Base-by-base conservation (phyloP, 2,888 invertebrate genomes). In the Tachina grossa region DNA sequence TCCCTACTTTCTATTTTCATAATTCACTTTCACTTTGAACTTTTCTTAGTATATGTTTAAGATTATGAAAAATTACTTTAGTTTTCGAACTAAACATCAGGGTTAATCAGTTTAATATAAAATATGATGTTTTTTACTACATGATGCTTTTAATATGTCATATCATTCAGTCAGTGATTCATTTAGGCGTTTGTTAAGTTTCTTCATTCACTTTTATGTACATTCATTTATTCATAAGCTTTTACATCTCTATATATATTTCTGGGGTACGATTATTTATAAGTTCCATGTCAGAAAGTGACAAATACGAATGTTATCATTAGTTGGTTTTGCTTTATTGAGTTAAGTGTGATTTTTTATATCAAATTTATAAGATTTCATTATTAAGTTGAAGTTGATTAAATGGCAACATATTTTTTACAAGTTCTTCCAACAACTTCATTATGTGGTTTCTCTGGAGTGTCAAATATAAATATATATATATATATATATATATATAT, bases 101-200 rank as follows among this genome's bases (percentile, higher is more conserved):
- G 79, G 78, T 85, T 85, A 78, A 85, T 71, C 75, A 65, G 63
- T 72, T 72, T 65, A 77, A 68, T 53, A 59, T 51, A 77, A 77
- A 71, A 77, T 43, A 71, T 71, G 63, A 71, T 66, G 41, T 5
- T 31, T 31, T 31, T 31, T 31, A 41, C 49, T 69, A 79, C 63
- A 72, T 59, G 75, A 79, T 79, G 83, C 79, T 85, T 85, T 85
- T 83, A 83, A 83, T 75, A 71, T 76, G 79, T 72, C 81, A 84
- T 84, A 47, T 71, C 49, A 80, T 76, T 83, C 83, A 76, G 57
- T 57, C 78, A 55, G 22, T 69, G 19, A 47, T 77, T 77, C 59
- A 47, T 57, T 49, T 13, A 49, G 31, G 6, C 16, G 19, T 49
- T 61, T 49, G n/a, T 1, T 31, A 45, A 8, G 41, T 68, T 45